Percentiles rank a stretch among this genome's conserved stretches.
Conservation (phyloP, 2,113 vertebrate genomes). For the Bos indicus region DNA sequence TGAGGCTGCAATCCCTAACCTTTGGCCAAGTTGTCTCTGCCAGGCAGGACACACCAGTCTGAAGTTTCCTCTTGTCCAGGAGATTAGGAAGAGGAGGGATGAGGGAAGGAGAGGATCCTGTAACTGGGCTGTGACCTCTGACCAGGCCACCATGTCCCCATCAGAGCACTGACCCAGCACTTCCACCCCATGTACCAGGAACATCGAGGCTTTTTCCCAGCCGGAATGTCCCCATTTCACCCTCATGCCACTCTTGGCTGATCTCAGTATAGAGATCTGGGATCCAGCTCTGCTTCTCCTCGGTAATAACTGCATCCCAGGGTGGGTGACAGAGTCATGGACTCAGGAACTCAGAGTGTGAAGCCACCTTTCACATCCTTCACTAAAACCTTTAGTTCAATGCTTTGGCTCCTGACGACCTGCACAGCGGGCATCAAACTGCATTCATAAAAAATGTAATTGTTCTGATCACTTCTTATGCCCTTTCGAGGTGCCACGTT, state of each 20-base stretch:
- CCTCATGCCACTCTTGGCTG: accelerated
- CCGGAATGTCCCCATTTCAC: not conserved
- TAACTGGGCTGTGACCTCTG: not conserved
- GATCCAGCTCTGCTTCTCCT: not conserved
- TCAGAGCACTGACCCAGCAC: not conserved
- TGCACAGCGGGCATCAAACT: not conserved
- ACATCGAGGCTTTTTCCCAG: not conserved
- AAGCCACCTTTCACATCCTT: not conserved
- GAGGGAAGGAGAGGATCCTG: not conserved
- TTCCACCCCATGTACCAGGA: not conserved
- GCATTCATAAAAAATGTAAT: not conserved
- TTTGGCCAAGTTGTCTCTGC: not conserved
- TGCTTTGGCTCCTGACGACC: not conserved
- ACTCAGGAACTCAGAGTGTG: too few species aligned
- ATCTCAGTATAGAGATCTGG: not conserved
- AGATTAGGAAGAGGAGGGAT: not conserved
- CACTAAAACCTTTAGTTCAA: not conserved
- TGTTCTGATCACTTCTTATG: not conserved
- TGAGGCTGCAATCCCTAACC: slow-evolving; percentile 12
- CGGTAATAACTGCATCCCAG: not conserved
- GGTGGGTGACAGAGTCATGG: not conserved
- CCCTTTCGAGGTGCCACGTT: not conserved
- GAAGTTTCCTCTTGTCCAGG: not conserved
- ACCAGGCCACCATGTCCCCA: not conserved
- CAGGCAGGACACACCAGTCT: not conserved